phyloP scores from a whole-genome alignment of 2,113 vertebrate genomes.

The Atractosteus spatula region DNA sequence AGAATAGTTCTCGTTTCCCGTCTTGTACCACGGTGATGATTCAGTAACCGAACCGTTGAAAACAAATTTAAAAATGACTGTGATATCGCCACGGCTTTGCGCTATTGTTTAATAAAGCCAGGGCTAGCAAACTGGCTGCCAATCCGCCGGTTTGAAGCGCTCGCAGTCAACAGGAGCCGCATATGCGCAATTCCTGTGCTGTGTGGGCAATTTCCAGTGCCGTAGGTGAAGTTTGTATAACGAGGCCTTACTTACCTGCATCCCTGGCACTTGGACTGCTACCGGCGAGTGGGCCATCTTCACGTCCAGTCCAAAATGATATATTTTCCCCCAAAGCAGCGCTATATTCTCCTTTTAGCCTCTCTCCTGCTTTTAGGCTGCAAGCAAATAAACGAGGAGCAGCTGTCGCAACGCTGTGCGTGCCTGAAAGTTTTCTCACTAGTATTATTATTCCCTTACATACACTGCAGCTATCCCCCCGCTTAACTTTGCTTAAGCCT shows the following conservation, averaged over 20 bases:
- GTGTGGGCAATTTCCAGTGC: too few relatives aligned
- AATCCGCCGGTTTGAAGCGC: too few relatives aligned
- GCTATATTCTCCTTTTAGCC: neutral
- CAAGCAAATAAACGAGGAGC: neutral
- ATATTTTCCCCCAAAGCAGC: neutral
- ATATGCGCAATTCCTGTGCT: too few relatives aligned
- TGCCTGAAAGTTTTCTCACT: neutral
- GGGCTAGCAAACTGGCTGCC: too few relatives aligned
- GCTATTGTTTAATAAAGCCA: too few relatives aligned
- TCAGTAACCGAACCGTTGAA: too few relatives aligned
- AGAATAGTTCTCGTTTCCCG: too few relatives aligned
- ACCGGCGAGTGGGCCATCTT: constrained; percentile 78
- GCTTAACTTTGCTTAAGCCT: neutral
- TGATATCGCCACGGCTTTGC: too few relatives aligned
- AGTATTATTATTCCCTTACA: neutral
- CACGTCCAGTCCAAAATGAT: constrained; percentile 11
- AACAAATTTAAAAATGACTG: too few relatives aligned
- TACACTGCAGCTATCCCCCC: neutral
- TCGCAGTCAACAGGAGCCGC: too few relatives aligned
- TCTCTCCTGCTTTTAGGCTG: neutral
- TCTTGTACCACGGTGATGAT: too few relatives aligned
- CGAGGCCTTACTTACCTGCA: constrained; percentile 73
- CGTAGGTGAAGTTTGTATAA: neutral
- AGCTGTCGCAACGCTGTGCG: neutral
- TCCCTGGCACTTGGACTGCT: constrained; percentile 79